Evolutionary conservation across 2,888 invertebrate species (phyloP).

Genomic region (Tiliacea aurago): DNA sequence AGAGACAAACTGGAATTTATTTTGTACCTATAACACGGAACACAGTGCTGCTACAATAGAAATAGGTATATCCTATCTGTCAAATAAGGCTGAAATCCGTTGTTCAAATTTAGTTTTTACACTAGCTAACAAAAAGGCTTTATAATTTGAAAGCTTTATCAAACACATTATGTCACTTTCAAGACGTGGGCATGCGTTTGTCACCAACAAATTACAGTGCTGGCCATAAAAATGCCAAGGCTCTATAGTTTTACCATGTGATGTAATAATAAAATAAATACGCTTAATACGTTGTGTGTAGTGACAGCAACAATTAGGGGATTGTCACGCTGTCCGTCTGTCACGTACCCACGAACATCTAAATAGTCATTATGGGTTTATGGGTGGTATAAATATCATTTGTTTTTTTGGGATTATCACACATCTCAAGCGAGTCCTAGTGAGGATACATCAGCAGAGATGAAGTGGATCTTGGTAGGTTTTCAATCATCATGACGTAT

Average conservation of each 20-base stretch:
- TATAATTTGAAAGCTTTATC: conserved; percentile 45
- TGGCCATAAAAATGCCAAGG: conserved; percentile 77
- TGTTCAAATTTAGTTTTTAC: conserved; percentile 8
- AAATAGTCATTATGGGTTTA: conserved; percentile 77
- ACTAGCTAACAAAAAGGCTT: conserved; percentile 27
- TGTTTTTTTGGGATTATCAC: conserved; percentile 75
- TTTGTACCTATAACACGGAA: not conserved
- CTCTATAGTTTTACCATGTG: conserved; percentile 67
- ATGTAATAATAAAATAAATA: conserved; percentile 76
- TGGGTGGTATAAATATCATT: conserved; percentile 84
- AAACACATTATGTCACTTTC: conserved; percentile 61
- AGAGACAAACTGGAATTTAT: no score
- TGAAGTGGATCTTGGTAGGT: conserved; percentile 81
- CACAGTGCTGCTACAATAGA: not conserved
- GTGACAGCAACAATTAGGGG: conserved; percentile 84
- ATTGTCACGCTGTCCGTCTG: conserved; percentile 84
- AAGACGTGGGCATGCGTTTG: conserved; percentile 65
- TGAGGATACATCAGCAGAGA: conserved; percentile 72
- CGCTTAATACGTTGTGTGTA: conserved; percentile 76
- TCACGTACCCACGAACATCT: conserved; percentile 77
- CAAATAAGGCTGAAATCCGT: not conserved
- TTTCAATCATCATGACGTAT: conserved; percentile 21
- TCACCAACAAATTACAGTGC: conserved; percentile 72
- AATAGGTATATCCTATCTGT: no score
- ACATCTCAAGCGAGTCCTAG: conserved; percentile 76